Evolutionary conservation across 2,888 invertebrate species (phyloP).

Genomic region (Drosophila borborema): DNA sequence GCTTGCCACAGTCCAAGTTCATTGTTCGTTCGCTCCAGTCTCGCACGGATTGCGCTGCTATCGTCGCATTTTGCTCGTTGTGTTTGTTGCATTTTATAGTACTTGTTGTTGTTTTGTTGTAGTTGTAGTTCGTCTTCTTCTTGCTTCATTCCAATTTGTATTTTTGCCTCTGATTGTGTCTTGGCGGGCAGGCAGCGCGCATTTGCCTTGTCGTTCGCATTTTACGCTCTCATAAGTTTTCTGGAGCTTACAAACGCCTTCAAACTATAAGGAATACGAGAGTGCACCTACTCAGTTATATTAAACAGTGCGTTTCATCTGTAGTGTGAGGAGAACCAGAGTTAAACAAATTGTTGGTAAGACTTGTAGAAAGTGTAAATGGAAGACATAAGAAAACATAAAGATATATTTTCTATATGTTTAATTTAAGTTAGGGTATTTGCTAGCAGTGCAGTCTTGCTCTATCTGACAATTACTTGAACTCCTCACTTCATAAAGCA

Average conservation of each 20-base stretch:
- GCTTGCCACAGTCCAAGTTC: slow-evolving; percentile 69
- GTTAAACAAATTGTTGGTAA: background rate
- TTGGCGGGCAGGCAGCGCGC: slow-evolving; percentile 23
- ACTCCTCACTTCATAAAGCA: background rate
- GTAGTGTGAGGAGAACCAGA: background rate
- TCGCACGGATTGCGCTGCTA: slow-evolving; percentile 64
- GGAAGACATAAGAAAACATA: too few species aligned
- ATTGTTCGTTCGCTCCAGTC: slow-evolving; percentile 73
- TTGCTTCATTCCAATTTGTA: slow-evolving; percentile 47
- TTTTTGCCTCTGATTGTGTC: slow-evolving; percentile 40
- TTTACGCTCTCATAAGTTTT: slow-evolving; percentile 42
- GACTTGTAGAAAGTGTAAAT: background rate
- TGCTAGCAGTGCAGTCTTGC: background rate
- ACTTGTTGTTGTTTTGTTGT: slow-evolving; percentile 2
- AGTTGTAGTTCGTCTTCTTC: slow-evolving; percentile 8
- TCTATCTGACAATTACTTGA: background rate
- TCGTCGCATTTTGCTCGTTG: slow-evolving; percentile 41
- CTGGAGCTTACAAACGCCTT: slow-evolving; percentile 1
- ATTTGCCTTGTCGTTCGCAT: slow-evolving; percentile 25
- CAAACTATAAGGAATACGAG: background rate
- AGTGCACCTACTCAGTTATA: background rate
- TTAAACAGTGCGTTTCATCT: slow-evolving; percentile 7
- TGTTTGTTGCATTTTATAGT: slow-evolving; percentile 26
- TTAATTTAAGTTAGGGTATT: background rate
- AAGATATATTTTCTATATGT: too few species aligned